These are phyloP conservation scores for Leptodactylus fallax DNA, from an alignment of 2,797 vertebrate genomes.

Conservation along the genomic window DNA sequence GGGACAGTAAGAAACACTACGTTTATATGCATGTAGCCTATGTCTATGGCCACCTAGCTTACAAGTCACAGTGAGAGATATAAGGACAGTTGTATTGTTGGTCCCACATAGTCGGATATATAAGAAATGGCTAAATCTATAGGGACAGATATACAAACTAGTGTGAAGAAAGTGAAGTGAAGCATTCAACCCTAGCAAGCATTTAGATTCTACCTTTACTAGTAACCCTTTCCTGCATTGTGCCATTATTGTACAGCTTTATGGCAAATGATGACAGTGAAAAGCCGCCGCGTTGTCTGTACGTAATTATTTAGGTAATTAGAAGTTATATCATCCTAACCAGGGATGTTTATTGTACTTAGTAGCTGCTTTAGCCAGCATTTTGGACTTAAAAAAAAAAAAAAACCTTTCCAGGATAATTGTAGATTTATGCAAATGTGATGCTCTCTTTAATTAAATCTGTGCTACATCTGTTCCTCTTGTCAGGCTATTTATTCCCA, in stretches of 20 bases:
- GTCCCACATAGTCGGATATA: too few species aligned
- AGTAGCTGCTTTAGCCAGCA: conserved; percentile 8
- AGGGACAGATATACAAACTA: neutral
- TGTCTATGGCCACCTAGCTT: neutral
- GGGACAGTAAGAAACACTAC: too few species aligned
- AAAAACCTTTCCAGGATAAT: conserved; percentile 48
- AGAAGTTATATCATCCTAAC: conserved; percentile 21
- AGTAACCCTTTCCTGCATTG: neutral
- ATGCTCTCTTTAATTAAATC: conserved; percentile 62
- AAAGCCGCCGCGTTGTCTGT: neutral
- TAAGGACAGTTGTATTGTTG: too few species aligned
- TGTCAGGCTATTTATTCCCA: conserved; percentile 61
- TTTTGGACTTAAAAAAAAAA: conserved; percentile 48
- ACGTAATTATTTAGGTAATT: conserved; percentile 41
- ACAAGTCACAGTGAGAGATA: neutral
- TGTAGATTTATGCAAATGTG: conserved; percentile 57
- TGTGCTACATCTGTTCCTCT: conserved; percentile 61
- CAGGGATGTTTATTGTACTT: conserved; percentile 31
- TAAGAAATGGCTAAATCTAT: too few species aligned
- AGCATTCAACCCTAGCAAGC: too few species aligned
- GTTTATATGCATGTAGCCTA: too few species aligned
- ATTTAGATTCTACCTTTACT: too few species aligned
- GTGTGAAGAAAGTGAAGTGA: neutral
- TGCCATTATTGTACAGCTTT: neutral
- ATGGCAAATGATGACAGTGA: neutral